Percentiles rank a stretch among this genome's conserved stretches.
Conservation (phyloP, 2,888 invertebrate genomes). For the Clunio marinus region DNA sequence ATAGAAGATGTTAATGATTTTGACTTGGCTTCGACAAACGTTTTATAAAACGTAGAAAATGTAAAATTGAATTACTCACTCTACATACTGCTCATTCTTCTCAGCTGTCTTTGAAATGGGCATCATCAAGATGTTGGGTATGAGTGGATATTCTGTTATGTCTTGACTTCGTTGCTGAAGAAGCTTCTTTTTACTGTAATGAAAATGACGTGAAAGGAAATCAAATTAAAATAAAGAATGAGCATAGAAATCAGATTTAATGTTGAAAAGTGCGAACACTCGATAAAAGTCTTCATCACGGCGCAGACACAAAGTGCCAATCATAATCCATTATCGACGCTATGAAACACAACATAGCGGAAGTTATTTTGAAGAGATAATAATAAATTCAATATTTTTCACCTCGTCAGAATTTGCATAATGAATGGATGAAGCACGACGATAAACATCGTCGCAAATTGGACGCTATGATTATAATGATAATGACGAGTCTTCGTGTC, state of each 20-base stretch:
- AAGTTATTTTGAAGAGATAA: constrained; percentile 6
- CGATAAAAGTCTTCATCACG: background rate
- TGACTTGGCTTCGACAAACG: background rate
- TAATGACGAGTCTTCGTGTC: background rate
- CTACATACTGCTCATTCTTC: constrained; percentile 20
- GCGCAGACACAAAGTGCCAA: constrained; percentile 16
- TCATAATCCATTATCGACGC: constrained; percentile 22
- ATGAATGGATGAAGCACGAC: background rate
- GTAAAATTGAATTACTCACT: constrained; percentile 22
- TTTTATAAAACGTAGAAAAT: background rate
- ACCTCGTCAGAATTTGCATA: constrained; percentile 14
- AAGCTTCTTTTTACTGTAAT: constrained; percentile 30
- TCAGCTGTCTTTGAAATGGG: constrained; percentile 24
- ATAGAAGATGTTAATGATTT: too few species aligned
- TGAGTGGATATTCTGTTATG: background rate
- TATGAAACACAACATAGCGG: background rate
- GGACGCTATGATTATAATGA: background rate
- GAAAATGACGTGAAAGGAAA: background rate
- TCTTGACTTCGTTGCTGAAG: constrained; percentile 19
- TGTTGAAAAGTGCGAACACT: background rate
- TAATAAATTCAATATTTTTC: background rate
- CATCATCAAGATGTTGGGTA: constrained; percentile 30
- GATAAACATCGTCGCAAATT: constrained; percentile 25
- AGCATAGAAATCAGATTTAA: background rate
- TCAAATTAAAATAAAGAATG: background rate